Conservation (phyloP, 2,888 invertebrate species). For the Julus scanicus region DNA sequence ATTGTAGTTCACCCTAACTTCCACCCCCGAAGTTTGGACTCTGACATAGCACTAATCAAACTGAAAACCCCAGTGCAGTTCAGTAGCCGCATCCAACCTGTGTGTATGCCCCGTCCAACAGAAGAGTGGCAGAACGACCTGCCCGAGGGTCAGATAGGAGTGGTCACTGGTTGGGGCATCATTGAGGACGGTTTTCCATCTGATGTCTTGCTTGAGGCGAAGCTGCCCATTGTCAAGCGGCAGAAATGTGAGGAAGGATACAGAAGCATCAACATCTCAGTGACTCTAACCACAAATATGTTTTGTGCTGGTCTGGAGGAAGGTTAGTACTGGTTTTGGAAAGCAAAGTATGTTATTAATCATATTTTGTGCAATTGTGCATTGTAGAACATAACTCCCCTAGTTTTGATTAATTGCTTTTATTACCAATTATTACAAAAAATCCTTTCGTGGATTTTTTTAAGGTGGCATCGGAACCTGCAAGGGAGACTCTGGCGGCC, state of each 20-base stretch:
- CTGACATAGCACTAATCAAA: conserved; percentile 60
- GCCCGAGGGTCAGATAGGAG: conserved; percentile 58
- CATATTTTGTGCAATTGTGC: too few relatives aligned
- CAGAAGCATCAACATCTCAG: conserved; percentile 10
- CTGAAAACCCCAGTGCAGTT: conserved; percentile 58
- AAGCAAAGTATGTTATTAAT: too few relatives aligned
- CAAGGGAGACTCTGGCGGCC: conserved; percentile 56
- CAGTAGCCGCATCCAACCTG: conserved; percentile 59
- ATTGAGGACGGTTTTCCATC: conserved; percentile 59
- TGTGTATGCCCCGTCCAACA: conserved; percentile 58
- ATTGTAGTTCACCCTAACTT: conserved; percentile 60
- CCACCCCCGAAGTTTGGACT: conserved; percentile 59
- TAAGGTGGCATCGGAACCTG: conserved; percentile 55
- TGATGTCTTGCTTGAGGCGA: conserved; percentile 59
- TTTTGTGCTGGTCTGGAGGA: conserved; percentile 55
- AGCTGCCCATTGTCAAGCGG: conserved; percentile 59
- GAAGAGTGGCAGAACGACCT: conserved; percentile 58
- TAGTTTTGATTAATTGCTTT: too few relatives aligned
- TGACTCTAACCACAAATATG: conserved; percentile 55
- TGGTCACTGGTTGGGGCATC: conserved; percentile 60
- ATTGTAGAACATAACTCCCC: too few relatives aligned
- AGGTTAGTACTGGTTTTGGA: too few relatives aligned
- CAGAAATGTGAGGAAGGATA: conserved; percentile 59
- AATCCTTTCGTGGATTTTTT: too few relatives aligned
- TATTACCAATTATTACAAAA: too few relatives aligned